phyloP scores from a whole-genome alignment of 2,113 vertebrate genomes.

The Chaetops frenatus region DNA sequence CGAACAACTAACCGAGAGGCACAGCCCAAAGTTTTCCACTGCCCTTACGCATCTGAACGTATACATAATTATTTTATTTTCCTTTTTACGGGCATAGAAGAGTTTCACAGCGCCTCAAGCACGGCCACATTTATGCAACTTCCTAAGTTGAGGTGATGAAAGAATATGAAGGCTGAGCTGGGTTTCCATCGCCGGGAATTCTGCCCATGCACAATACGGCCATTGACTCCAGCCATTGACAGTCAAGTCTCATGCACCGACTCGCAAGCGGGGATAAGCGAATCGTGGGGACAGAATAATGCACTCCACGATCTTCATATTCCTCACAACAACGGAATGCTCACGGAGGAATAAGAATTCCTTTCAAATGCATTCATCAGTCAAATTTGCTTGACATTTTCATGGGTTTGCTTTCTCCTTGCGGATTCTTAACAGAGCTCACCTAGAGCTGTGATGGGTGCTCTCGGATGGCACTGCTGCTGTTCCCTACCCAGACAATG shows the following conservation, averaged over 20 bases:
- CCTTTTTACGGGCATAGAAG: neutral
- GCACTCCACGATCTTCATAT: neutral
- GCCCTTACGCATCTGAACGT: neutral
- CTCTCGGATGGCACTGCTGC: neutral
- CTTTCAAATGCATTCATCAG: slow-evolving; percentile 3
- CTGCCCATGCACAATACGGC: neutral
- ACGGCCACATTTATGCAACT: neutral
- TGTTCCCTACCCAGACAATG: neutral
- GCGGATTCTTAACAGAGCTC: neutral
- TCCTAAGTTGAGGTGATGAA: neutral
- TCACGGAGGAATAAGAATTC: neutral
- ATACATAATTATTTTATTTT: neutral
- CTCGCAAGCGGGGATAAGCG: neutral
- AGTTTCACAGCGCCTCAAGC: neutral
- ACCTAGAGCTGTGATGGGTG: neutral
- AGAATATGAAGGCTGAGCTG: neutral
- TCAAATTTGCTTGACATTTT: neutral
- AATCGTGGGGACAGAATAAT: slow-evolving; percentile 6
- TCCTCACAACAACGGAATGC: neutral
- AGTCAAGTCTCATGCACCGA: neutral
- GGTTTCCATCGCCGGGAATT: neutral
- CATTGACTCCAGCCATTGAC: slow-evolving; percentile 6
- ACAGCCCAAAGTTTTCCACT: neutral
- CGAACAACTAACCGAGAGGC: neutral
- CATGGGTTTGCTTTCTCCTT: neutral